Conservation (phyloP, 2,113 vertebrate genomes). For the Brachyistius frenatus region DNA sequence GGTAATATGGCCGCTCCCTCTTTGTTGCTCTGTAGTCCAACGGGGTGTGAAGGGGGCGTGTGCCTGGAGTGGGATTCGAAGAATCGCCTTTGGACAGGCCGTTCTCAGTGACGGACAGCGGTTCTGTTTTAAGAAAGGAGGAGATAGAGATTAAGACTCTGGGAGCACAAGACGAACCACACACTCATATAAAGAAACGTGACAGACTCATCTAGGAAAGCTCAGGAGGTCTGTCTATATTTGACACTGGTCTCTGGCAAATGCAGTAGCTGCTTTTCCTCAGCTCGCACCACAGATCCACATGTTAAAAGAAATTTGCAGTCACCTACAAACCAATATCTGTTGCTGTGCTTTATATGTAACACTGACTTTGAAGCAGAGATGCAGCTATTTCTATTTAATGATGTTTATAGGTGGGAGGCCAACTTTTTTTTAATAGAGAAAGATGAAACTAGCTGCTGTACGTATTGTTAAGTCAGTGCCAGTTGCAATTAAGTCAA, state of each 20-base stretch:
- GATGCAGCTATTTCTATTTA: too few species aligned
- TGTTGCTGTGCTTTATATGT: too few species aligned
- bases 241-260: too few species aligned
- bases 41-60: conserved; percentile 55
- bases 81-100: conserved; percentile 69
- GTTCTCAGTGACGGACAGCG: conserved; percentile 79
- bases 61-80: conserved; percentile 33
- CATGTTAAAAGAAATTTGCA: background rate
- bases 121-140: conserved; percentile 64
- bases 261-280: background rate
- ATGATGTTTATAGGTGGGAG: too few species aligned
- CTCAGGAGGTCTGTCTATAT: too few species aligned
- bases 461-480: too few species aligned
- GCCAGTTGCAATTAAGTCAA: too few species aligned
- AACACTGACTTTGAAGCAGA: too few species aligned
- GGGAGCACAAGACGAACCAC: background rate
- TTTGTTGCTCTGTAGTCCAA: conserved; percentile 72
- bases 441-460: too few species aligned
- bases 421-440: too few species aligned
- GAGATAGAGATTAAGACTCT: background rate
- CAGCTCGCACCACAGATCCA: background rate
- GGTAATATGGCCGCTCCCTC: conserved; percentile 73
- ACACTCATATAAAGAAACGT: background rate
- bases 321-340: background rate
- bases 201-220: background rate